These are phyloP conservation scores for Muschampia plurimacula DNA, from an alignment of 2,888 invertebrate species.

Conservation along the genomic window DNA sequence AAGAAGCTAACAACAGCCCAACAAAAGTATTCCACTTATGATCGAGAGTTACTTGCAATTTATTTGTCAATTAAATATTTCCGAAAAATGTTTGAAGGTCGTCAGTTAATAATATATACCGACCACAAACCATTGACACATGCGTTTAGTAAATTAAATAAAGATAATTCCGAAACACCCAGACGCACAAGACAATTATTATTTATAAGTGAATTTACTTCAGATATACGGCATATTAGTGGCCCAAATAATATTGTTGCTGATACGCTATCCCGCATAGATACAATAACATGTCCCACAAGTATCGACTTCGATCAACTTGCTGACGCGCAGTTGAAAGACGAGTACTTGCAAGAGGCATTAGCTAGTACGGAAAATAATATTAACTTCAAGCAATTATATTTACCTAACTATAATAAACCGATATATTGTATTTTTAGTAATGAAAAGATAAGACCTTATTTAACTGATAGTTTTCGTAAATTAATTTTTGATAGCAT, in stretches of 20 bases:
- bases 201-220: constrained; percentile 18
- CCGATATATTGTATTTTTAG: not conserved
- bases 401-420: not conserved
- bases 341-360: not conserved
- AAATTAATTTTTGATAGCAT: not conserved
- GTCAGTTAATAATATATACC: constrained; percentile 5
- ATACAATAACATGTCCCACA: not conserved
- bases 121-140: constrained; percentile 9
- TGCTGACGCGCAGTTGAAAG: not conserved
- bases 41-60: not conserved
- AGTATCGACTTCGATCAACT: not conserved
- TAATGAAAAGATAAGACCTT: not conserved
- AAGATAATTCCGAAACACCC: constrained; percentile 7
- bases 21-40: constrained; percentile 21
- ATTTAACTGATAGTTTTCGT: not conserved
- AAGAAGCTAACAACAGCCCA: not conserved
- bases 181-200: constrained; percentile 17
- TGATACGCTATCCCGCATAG: constrained; percentile 10
- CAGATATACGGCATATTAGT: constrained; percentile 2
- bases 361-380: not conserved
- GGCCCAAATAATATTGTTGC: constrained; percentile 1
- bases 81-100: constrained; percentile 9
- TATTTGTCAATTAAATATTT: constrained; percentile 8
- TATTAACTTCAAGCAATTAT: not conserved
- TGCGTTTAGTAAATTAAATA: constrained; percentile 8